Conservation (phyloP, 2,113 vertebrate species). For the Arenaria interpres region DNA sequence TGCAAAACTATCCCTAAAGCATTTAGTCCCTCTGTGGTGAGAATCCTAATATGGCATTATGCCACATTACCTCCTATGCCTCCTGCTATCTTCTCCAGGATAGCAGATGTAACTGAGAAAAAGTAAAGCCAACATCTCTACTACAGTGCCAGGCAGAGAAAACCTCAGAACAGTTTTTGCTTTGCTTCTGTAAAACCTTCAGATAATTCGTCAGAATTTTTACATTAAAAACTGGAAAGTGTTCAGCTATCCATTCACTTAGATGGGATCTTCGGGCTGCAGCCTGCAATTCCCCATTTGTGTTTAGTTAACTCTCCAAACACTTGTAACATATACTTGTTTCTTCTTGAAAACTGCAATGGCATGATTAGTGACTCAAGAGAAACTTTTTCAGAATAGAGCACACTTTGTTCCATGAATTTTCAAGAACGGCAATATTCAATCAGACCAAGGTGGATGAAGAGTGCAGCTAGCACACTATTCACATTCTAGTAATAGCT, state of each 20-base stretch:
- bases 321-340: not conserved
- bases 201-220: not conserved
- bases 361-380: not conserved
- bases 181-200: not conserved
- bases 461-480: not conserved
- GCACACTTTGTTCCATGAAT: not conserved
- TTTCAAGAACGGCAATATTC: not conserved
- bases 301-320: not conserved
- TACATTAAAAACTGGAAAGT: not conserved
- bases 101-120: not conserved
- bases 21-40: not conserved
- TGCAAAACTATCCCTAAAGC: not conserved
- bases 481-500: not conserved
- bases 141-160: not conserved
- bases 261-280: not conserved
- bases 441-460: not conserved
- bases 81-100: not conserved
- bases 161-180: not conserved
- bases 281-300: not conserved
- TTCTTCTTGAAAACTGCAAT: not conserved
- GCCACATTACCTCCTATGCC: not conserved
- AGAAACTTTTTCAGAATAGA: not conserved
- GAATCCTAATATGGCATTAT: not conserved
- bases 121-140: not conserved
- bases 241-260: not conserved